phyloP scores from a whole-genome alignment of 2,888 invertebrate species.

The Chirona hameri region DNA sequence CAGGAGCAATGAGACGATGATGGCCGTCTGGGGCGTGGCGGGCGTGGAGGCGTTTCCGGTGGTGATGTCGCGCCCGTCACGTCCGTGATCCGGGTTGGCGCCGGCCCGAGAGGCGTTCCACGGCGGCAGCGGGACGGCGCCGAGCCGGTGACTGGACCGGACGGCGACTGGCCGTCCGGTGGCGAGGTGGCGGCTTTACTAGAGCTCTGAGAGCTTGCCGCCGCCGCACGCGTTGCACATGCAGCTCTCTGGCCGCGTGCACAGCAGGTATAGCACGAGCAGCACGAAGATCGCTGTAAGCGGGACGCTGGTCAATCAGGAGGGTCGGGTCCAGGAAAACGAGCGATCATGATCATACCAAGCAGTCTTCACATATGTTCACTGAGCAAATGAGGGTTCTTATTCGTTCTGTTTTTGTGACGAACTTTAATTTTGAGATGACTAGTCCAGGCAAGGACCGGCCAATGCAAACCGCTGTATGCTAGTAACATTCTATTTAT shows the following conservation, averaged over 20 bases:
- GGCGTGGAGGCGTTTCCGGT: neutral
- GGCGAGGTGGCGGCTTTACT: neutral
- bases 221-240: neutral
- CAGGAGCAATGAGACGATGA: no score
- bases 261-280: neutral
- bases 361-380: no score
- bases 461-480: no score
- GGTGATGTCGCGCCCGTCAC: neutral
- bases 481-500: no score
- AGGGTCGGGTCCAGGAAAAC: no score
- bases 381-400: no score
- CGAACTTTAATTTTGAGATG: no score
- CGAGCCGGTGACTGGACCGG: neutral
- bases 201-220: neutral
- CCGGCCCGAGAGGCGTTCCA: neutral
- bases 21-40: neutral
- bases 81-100: neutral
- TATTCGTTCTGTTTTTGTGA: no score
- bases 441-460: no score
- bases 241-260: neutral
- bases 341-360: no score
- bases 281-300: neutral
- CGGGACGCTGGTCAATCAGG: neutral
- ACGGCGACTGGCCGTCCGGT: no score
- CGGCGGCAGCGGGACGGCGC: neutral